Base-by-base conservation (phyloP, 30 jellyfish, hydroid and myxozoan genomes). In the Mastigias papua region DNA sequence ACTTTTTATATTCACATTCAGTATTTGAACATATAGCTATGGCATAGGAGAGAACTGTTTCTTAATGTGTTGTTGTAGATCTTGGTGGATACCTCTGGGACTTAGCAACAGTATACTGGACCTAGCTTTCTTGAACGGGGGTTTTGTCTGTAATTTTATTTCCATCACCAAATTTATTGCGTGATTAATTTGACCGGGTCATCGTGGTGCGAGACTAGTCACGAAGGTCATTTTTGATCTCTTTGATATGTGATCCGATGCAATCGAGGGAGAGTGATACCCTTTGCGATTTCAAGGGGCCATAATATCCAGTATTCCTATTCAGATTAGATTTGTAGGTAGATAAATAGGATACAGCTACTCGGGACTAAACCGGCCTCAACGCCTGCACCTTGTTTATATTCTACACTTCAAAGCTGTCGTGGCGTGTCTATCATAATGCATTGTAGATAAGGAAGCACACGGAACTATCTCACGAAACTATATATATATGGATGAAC, bases 151-250 rank as follows among this genome's bases (percentile, higher is more conserved):
- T 1, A 76, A 73, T 26, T 17, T 31, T 29, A 34, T 48, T 20
- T 58, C 22, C 50, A n/a, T 54, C 34, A 31, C 8, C 26, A 34
- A 61, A 35, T 54, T 7, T 60, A 34, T 33, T 61, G 89, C 89
- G 89, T 78, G 89, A 78, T 69, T 50, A 25, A 34, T 29, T 32
- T 78, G 89, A 78, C 79, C 89, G n/a, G 89, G 76, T 78, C 77
- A 78, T 42, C 37, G 22, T 34, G 51, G 51, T 25, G 65, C 60
- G 34, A 78, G 69, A 26, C 83, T 78, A 1, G 78, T 78, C 89
- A 78, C 89, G 89, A 78, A 78, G 54, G 79, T 78, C 61, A 19
- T 48, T 13, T 6, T 63, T 26, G 32, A 1, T 26, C 42, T 8
- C 7, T 63, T 63, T 26, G 69, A 3, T 5, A 57, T 37, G 35